Conservation (phyloP, 2,797 vertebrate genomes). For the Chiloscyllium punctatum region DNA sequence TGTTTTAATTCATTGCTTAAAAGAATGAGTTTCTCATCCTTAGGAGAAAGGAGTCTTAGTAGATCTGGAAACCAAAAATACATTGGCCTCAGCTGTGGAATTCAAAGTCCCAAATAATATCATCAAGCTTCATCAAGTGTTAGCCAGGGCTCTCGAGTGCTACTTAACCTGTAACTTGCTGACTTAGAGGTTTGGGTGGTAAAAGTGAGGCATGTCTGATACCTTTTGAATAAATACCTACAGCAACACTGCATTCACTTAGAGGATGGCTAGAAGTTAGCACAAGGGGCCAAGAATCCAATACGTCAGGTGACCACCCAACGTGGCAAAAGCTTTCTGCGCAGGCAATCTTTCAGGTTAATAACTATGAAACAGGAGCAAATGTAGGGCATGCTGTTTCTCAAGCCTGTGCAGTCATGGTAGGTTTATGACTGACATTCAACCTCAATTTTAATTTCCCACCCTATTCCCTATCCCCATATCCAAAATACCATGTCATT, state of each 20-base stretch:
- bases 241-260: neutral
- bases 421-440: neutral
- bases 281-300: neutral
- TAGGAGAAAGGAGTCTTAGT: too few species aligned
- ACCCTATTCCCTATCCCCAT: neutral
- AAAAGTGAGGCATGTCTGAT: neutral
- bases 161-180: neutral
- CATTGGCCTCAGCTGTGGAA: too few species aligned
- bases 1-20: too few species aligned
- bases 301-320: neutral
- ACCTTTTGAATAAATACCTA: neutral
- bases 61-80: too few species aligned
- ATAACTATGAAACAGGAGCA: neutral
- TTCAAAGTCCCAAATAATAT: too few species aligned
- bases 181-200: neutral
- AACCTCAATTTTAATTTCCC: neutral
- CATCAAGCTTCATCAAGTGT: neutral
- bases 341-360: neutral
- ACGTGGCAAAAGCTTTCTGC: neutral
- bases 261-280: neutral
- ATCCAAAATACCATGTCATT: neutral
- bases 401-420: neutral
- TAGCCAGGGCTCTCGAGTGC: neutral
- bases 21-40: too few species aligned
- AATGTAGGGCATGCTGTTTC: neutral